These are phyloP conservation scores for Tychaedon coryphoeus DNA, from an alignment of 2,113 vertebrate genomes.

Conservation along the genomic window DNA sequence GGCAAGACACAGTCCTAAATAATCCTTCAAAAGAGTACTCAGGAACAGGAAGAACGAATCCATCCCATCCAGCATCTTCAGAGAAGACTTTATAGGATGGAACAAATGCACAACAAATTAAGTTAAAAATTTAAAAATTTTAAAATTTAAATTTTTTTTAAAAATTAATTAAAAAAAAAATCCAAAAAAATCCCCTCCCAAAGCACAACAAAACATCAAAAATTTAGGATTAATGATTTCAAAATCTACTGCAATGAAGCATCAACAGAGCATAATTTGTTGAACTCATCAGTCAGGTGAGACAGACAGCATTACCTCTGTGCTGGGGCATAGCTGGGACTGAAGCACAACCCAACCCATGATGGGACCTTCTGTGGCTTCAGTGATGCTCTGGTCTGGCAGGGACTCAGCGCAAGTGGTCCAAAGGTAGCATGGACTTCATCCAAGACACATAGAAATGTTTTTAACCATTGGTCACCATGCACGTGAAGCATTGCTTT, in stretches of 20 bases:
- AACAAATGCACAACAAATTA: background rate
- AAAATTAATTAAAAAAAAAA: no score
- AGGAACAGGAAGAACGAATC: background rate
- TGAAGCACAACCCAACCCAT: background rate
- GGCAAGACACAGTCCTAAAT: background rate
- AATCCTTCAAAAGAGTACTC: background rate
- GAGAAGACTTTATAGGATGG: background rate
- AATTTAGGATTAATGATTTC: background rate
- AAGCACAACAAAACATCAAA: background rate
- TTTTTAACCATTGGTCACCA: background rate
- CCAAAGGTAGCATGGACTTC: background rate
- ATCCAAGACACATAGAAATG: background rate
- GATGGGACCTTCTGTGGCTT: rapidly evolving
- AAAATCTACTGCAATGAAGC: background rate
- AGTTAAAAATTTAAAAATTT: no score
- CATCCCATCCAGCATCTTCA: background rate
- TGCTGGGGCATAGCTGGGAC: background rate
- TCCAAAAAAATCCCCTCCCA: rapidly evolving
- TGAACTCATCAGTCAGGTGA: background rate
- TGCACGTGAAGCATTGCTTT: background rate
- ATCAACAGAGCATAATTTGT: background rate
- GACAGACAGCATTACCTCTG: background rate
- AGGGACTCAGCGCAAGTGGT: background rate
- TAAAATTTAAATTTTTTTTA: no score
- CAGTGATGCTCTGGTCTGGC: background rate